Conservation (phyloP, 2,888 invertebrate species). For the Chrysolina haemoptera region DNA sequence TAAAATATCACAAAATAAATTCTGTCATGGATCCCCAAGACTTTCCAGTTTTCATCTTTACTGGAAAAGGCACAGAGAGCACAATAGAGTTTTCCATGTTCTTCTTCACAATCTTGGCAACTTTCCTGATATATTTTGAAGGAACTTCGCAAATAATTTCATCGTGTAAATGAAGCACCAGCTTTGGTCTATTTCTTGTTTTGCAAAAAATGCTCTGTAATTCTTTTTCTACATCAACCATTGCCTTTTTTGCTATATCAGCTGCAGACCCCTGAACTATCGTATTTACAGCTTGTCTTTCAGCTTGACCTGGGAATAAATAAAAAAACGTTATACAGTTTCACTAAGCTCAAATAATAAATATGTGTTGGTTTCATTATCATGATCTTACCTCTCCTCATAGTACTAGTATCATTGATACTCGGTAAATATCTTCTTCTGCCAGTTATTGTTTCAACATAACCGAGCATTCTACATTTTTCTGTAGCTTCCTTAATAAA, state of each 20-base stretch:
- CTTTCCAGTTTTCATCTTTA: conserved; percentile 86
- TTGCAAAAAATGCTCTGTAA: conserved; percentile 70
- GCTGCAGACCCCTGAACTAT: conserved; percentile 97
- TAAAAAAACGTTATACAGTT: too few relatives aligned
- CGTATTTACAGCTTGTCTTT: conserved; percentile 97
- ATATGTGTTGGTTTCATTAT: not conserved
- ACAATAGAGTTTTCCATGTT: conserved; percentile 86
- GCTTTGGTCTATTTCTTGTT: conserved; percentile 71
- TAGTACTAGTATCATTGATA: conserved; percentile 76
- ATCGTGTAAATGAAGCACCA: conserved; percentile 95
- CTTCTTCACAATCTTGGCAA: conserved; percentile 78
- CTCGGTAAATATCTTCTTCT: conserved; percentile 85
- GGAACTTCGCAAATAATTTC: conserved; percentile 95
- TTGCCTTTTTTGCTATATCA: conserved; percentile 93
- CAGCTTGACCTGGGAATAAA: conserved; percentile 79
- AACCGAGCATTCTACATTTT: conserved; percentile 80
- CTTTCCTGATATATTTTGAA: conserved; percentile 72
- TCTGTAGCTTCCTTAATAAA: conserved; percentile 74
- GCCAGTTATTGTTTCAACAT: conserved; percentile 87
- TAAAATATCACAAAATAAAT: conserved; percentile 56
- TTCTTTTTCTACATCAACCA: conserved; percentile 82
- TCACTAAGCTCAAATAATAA: too few relatives aligned
- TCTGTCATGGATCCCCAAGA: conserved; percentile 82
- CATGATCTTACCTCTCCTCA: conserved; percentile 73
- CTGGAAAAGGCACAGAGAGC: conserved; percentile 86